Evolutionary conservation across 2,888 invertebrate genomes (phyloP).

Genomic region (Oxytorus armatus): DNA sequence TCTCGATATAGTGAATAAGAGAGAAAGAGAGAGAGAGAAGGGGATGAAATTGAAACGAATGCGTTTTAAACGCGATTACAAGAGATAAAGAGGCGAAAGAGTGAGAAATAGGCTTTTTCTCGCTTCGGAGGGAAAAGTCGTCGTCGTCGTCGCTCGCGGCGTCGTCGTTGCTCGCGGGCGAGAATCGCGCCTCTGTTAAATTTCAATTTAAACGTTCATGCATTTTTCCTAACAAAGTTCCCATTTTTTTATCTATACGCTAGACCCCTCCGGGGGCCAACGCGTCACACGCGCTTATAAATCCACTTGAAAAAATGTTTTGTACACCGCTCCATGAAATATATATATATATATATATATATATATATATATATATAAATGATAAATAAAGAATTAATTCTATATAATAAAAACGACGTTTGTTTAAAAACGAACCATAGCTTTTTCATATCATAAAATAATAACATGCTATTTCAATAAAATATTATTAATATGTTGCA

Average conservation of each 20-base stretch:
- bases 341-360: background rate
- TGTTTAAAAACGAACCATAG: background rate
- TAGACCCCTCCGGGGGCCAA: slow-evolving; percentile 15
- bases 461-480: background rate
- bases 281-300: slow-evolving; percentile 35
- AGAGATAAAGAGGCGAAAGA: slow-evolving; percentile 60
- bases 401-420: background rate
- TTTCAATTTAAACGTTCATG: slow-evolving; percentile 72
- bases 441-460: too few species aligned
- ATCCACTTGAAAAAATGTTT: slow-evolving; percentile 20
- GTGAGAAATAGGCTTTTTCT: slow-evolving; percentile 36
- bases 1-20: slow-evolving; percentile 28
- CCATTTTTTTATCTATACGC: slow-evolving; percentile 17
- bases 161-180: slow-evolving; percentile 62
- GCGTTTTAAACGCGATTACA: slow-evolving; percentile 79
- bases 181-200: slow-evolving; percentile 70
- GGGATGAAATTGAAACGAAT: slow-evolving; percentile 79
- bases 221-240: slow-evolving; percentile 62
- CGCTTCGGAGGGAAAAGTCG: slow-evolving; percentile 62
- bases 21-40: slow-evolving; percentile 49
- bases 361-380: too few species aligned
- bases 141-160: slow-evolving; percentile 55
- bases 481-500: background rate
- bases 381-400: background rate
- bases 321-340: slow-evolving; percentile 12